Percentiles rank a stretch among this genome's conserved stretches.
Conservation (phyloP, 2,797 vertebrate genomes). For the Eidolon dupreanum region DNA sequence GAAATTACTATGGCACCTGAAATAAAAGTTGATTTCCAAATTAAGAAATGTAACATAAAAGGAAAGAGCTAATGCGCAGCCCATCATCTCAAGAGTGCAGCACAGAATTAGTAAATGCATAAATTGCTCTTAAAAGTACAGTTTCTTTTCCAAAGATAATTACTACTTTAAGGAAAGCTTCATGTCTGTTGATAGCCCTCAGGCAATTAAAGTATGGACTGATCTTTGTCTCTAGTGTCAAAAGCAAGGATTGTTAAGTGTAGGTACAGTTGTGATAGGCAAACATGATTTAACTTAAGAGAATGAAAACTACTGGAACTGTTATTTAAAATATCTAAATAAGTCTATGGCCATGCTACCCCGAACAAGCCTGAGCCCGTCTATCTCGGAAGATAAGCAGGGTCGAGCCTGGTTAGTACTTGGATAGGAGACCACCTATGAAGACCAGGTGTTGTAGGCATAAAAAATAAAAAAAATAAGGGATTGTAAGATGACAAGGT, state of each 20-base stretch:
- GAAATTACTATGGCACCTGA: slow-evolving; percentile 74
- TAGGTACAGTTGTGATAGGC: not conserved
- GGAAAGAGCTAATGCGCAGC: slow-evolving; percentile 65
- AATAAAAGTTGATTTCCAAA: slow-evolving; percentile 78
- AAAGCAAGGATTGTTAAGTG: slow-evolving; percentile 19
- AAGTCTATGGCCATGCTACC: not conserved
- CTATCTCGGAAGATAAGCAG: no score
- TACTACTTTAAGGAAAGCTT: slow-evolving; percentile 43
- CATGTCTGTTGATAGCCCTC: slow-evolving; percentile 41
- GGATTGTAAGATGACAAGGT: no score
- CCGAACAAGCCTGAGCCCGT: no score
- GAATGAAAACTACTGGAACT: slow-evolving; percentile 38
- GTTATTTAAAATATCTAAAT: slow-evolving; percentile 29
- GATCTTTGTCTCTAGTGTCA: slow-evolving; percentile 41
- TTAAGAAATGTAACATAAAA: slow-evolving; percentile 78
- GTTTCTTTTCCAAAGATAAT: slow-evolving; percentile 54
- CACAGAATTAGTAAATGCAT: slow-evolving; percentile 61
- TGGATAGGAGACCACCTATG: no score
- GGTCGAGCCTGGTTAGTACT: no score
- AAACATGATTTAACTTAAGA: slow-evolving; percentile 35
- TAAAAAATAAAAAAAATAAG: no score
- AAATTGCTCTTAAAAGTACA: slow-evolving; percentile 66
- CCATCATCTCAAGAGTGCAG: slow-evolving; percentile 39
- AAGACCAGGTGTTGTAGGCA: no score
- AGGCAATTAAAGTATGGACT: slow-evolving; percentile 56